A percentile compares a stretch with the other conserved stretches of the same genome.
These are phyloP conservation scores for Dryocosmus kuriphilus DNA, from an alignment of 2,888 invertebrate species.

Conservation along the genomic window DNA sequence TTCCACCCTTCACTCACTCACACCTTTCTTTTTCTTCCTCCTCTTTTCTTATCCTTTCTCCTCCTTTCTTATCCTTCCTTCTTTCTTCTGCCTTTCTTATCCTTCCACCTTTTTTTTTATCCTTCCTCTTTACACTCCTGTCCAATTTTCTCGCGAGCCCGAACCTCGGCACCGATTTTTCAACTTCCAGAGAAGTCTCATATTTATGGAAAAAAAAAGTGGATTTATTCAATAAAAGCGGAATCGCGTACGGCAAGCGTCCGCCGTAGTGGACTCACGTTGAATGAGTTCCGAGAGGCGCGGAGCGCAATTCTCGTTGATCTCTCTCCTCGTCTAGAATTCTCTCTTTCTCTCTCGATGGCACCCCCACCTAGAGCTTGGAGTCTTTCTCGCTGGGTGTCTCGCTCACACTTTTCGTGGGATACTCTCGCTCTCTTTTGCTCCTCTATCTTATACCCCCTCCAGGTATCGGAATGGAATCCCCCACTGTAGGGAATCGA, in stretches of 20 bases:
- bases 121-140: not conserved
- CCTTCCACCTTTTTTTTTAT: not conserved
- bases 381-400: conserved; percentile 15
- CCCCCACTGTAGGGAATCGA: conserved; percentile 60
- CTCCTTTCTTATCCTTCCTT: not conserved
- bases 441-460: conserved; percentile 43
- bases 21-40: conserved; percentile 36
- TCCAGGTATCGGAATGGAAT: conserved; percentile 35
- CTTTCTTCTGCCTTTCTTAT: not conserved
- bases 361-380: conserved; percentile 36
- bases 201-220: not conserved
- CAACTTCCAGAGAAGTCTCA: conserved; percentile 1
- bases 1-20: conserved; percentile 32
- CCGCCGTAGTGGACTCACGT: conserved; percentile 60
- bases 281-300: conserved; percentile 62
- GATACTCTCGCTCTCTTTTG: conserved; percentile 19
- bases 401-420: conserved; percentile 35
- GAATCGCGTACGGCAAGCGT: conserved; percentile 43
- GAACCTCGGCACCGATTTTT: not conserved
- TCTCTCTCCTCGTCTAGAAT: conserved; percentile 39
- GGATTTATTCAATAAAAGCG: not conserved
- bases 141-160: conserved; percentile 13
- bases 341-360: conserved; percentile 46
- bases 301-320: conserved; percentile 58
- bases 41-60: conserved; percentile 13